Evolutionary conservation across 2,888 invertebrate genomes (phyloP).

Genomic region (Tromatobia lineatoria): DNA sequence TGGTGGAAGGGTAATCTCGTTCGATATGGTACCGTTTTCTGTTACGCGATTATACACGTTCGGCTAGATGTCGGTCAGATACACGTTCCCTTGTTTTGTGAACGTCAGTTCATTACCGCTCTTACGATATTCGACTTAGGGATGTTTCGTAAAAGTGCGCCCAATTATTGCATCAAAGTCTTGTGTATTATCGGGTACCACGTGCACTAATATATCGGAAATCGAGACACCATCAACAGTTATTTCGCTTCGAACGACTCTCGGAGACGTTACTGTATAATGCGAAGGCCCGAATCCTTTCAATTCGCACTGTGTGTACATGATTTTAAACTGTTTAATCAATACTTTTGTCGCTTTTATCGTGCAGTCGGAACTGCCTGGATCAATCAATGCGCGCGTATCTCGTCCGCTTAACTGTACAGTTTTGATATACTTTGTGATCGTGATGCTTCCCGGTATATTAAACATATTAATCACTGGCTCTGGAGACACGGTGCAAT

Average conservation of each 20-base stretch:
- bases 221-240: slow-evolving; percentile 11
- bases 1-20: neutral
- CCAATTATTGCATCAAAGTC: slow-evolving; percentile 30
- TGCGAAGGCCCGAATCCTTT: slow-evolving; percentile 35
- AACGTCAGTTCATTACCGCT: slow-evolving; percentile 16
- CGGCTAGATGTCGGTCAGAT: neutral
- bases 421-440: slow-evolving; percentile 45
- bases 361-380: slow-evolving; percentile 45
- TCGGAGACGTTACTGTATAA: slow-evolving; percentile 2
- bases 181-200: slow-evolving; percentile 41
- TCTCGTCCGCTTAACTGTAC: slow-evolving; percentile 18
- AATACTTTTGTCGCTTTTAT: slow-evolving; percentile 25
- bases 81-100: neutral
- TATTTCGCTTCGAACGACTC: neutral
- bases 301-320: neutral
- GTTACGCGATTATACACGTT: neutral
- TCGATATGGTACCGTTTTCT: neutral
- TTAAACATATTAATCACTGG: too few relatives aligned
- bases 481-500: neutral
- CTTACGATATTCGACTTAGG: slow-evolving; percentile 21
- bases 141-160: slow-evolving; percentile 32
- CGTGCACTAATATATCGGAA: slow-evolving; percentile 5
- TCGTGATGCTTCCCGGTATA: neutral
- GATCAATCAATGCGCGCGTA: slow-evolving; percentile 39
- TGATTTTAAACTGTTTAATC: neutral